Percentiles rank a stretch among this genome's conserved stretches.
These are phyloP conservation scores for Tricholauxania praeusta DNA, from an alignment of 2,888 invertebrate genomes.

Conservation along the genomic window DNA sequence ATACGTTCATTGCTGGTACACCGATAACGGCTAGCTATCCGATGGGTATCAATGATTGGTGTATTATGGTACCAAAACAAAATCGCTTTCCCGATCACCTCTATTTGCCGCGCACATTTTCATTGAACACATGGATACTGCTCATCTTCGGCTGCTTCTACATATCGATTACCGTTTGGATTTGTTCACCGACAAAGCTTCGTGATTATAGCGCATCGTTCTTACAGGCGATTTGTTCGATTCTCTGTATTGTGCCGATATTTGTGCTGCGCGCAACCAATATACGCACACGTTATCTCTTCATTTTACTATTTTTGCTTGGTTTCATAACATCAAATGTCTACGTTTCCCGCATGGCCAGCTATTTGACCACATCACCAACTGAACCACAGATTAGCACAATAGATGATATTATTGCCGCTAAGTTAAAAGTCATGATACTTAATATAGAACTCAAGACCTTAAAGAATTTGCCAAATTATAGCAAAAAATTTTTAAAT, in stretches of 20 bases:
- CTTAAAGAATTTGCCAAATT: slow-evolving; percentile 36
- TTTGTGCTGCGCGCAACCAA: slow-evolving; percentile 46
- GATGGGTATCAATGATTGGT: slow-evolving; percentile 59
- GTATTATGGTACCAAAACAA: slow-evolving; percentile 58
- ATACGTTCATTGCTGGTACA: slow-evolving; percentile 46
- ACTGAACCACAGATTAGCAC: slow-evolving; percentile 51
- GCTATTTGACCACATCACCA: slow-evolving; percentile 54
- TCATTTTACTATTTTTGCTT: slow-evolving; percentile 51
- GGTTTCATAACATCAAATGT: slow-evolving; percentile 57
- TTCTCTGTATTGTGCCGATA: slow-evolving; percentile 50
- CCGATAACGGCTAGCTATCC: slow-evolving; percentile 56
- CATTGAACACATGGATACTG: slow-evolving; percentile 52
- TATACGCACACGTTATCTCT: slow-evolving; percentile 53
- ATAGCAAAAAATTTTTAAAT: slow-evolving; percentile 47
- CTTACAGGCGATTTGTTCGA: slow-evolving; percentile 55
- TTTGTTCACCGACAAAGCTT: slow-evolving; percentile 51
- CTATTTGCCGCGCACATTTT: slow-evolving; percentile 52
- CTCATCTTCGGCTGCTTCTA: slow-evolving; percentile 48
- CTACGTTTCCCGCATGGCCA: slow-evolving; percentile 57
- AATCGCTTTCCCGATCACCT: slow-evolving; percentile 53
- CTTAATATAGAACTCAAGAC: slow-evolving; percentile 49
- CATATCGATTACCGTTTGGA: slow-evolving; percentile 53
- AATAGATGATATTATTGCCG: slow-evolving; percentile 53
- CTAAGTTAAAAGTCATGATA: slow-evolving; percentile 52
- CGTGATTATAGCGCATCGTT: slow-evolving; percentile 52